phyloP scores from a whole-genome alignment of 1,140 invertebrate species.

The Ephestia elutella region DNA sequence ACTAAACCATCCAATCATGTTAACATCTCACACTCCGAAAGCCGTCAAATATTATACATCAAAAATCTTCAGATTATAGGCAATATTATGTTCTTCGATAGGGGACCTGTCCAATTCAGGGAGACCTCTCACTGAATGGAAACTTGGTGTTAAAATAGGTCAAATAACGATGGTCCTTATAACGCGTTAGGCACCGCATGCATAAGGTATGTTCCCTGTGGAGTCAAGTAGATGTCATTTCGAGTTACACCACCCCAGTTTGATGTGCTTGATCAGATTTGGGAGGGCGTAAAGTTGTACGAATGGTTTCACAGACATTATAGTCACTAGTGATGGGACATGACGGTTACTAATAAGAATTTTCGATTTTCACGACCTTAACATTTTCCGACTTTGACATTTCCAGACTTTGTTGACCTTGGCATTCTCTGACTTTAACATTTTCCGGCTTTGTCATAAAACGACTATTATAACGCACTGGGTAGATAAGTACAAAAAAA shows the following conservation, averaged over 20 bases:
- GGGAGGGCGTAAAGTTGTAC: not conserved
- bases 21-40: not conserved
- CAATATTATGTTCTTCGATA: not conserved
- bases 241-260: not conserved
- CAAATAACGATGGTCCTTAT: not conserved
- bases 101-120: not conserved
- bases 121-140: not conserved
- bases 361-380: too few relatives aligned
- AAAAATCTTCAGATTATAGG: not conserved
- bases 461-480: too few relatives aligned
- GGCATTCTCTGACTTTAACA: too few relatives aligned
- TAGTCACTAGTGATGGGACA: too few relatives aligned
- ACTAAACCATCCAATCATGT: not conserved
- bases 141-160: not conserved
- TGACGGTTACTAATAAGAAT: too few relatives aligned
- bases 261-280: not conserved
- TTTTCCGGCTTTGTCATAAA: too few relatives aligned
- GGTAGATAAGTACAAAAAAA: too few relatives aligned
- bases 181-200: not conserved
- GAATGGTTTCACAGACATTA: too few relatives aligned
- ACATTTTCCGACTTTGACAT: too few relatives aligned
- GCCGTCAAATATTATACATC: not conserved
- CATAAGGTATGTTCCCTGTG: constrained; percentile 5
- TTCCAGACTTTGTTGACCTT: too few relatives aligned
- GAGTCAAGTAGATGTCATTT: constrained; percentile 7